Conservation (phyloP, 2,797 vertebrate genomes). For the Fistularia commersonii region DNA sequence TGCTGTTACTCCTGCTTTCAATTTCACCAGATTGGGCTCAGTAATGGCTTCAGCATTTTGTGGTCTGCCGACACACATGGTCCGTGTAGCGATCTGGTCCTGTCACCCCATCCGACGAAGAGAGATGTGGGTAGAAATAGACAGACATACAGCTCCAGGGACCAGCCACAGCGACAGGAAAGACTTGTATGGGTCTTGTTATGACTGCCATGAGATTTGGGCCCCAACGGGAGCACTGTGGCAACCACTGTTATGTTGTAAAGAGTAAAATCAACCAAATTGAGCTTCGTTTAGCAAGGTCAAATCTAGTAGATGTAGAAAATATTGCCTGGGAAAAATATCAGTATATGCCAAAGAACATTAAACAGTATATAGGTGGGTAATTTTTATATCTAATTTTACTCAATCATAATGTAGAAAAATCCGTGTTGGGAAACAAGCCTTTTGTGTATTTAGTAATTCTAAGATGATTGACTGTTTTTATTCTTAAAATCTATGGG, state of each 20-base stretch:
- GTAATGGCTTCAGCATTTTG: constrained; percentile 73
- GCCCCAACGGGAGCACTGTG: constrained; percentile 14
- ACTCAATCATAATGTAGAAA: too few relatives aligned
- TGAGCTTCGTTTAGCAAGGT: neutral
- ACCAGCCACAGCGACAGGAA: constrained; percentile 36
- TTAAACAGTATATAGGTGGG: too few relatives aligned
- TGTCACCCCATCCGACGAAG: constrained; percentile 9
- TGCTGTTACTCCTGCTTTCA: constrained; percentile 72
- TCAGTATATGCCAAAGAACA: too few relatives aligned
- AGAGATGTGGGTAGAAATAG: constrained; percentile 46
- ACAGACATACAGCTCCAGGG: constrained; percentile 46
- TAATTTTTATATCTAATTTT: too few relatives aligned
- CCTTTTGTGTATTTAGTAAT: too few relatives aligned
- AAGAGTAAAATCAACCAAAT: constrained; percentile 23
- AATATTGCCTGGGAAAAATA: too few relatives aligned
- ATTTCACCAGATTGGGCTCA: constrained; percentile 65
- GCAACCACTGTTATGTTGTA: neutral
- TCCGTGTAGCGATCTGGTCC: constrained; percentile 54
- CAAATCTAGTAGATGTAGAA: too few relatives aligned
- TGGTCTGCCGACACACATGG: constrained; percentile 73
- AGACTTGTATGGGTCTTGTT: constrained; percentile 40
- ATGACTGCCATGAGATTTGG: constrained; percentile 45
- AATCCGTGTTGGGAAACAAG: too few relatives aligned
- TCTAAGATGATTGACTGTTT: too few relatives aligned
- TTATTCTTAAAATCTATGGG: too few relatives aligned